phyloP scores from a whole-genome alignment of 2,113 vertebrate genomes.

The Isurus oxyrinchus region DNA sequence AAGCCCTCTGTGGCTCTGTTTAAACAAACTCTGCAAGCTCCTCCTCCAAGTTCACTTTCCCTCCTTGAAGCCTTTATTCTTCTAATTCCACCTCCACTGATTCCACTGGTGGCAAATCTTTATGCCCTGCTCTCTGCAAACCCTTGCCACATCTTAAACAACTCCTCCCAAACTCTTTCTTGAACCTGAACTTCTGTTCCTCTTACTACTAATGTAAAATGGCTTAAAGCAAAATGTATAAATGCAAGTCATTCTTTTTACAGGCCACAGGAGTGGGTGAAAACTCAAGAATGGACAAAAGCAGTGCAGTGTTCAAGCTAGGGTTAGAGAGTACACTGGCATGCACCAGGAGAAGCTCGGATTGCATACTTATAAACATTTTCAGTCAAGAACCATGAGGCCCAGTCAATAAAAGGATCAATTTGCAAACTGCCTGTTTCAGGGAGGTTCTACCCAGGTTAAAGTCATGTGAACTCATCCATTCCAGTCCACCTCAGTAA shows the following conservation, averaged over 20 bases:
- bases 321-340: neutral
- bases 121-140: neutral
- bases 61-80: neutral
- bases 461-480: neutral
- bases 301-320: neutral
- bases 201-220: neutral
- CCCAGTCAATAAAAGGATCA: neutral
- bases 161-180: neutral
- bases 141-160: too few relatives aligned
- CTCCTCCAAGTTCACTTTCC: neutral
- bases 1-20: neutral
- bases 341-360: neutral
- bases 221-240: neutral
- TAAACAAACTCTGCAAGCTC: neutral
- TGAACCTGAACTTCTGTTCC: neutral
- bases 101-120: neutral
- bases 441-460: neutral
- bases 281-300: conserved; percentile 15
- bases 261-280: neutral
- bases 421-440: neutral
- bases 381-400: neutral
- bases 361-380: neutral
- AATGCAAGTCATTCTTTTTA: neutral
- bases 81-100: neutral
- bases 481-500: neutral